Conservation (phyloP, 2,888 invertebrate species). For the Erpobdella octoculata region DNA sequence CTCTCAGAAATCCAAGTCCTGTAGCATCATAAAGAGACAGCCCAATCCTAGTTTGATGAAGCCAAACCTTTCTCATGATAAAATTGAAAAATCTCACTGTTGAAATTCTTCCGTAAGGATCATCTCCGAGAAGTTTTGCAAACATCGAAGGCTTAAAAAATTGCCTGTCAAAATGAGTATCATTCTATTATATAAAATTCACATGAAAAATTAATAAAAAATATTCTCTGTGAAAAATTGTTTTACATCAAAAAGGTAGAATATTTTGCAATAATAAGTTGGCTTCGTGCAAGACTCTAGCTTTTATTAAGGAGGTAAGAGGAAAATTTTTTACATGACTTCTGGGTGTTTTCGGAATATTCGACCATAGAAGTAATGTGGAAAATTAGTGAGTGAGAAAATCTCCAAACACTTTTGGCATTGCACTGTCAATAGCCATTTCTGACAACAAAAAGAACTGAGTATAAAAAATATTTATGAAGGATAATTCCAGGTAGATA, state of each 20-base stretch:
- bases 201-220: neutral
- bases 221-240: neutral
- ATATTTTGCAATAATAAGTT: no score
- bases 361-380: no score
- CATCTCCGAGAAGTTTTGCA: constrained; percentile 75
- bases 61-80: constrained; percentile 84
- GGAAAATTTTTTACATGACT: neutral
- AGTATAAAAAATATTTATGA: no score
- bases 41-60: constrained; percentile 86
- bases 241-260: neutral
- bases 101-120: constrained; percentile 76
- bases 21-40: constrained; percentile 83
- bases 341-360: no score
- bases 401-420: no score
- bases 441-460: no score
- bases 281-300: no score
- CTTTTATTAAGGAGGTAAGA: no score
- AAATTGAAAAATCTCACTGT: constrained; percentile 87
- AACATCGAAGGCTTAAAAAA: constrained; percentile 81
- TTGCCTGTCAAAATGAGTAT: constrained; percentile 54
- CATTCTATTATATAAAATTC: neutral
- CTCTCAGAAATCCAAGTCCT: constrained; percentile 80
- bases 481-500: no score
- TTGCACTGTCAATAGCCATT: no score
- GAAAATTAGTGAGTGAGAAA: no score